These are phyloP conservation scores for Nematostella vectensis DNA, from an alignment of 92 coral and sea anemone species.

Conservation along the genomic window DNA sequence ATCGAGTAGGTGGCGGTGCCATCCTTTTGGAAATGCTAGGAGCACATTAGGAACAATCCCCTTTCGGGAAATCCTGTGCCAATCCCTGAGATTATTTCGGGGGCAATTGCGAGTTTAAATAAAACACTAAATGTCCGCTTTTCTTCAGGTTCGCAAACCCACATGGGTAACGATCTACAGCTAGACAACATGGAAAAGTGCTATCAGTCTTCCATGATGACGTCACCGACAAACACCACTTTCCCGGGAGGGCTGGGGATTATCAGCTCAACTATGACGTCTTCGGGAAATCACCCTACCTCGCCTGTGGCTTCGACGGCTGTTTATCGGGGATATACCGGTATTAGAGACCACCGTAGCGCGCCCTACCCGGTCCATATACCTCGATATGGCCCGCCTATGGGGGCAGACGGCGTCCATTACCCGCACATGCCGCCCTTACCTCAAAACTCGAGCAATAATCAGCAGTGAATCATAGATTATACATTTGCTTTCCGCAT, in stretches of 20 bases:
- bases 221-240: conserved; percentile 36
- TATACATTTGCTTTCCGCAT: no score
- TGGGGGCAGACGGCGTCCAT: conserved; percentile 18
- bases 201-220: conserved; percentile 27
- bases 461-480: conserved; percentile 1
- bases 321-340: conserved; percentile 46
- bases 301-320: conserved; percentile 45
- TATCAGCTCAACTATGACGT: conserved; percentile 23
- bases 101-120: no score
- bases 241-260: conserved; percentile 42
- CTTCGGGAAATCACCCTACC: conserved; percentile 48
- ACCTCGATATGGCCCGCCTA: conserved; percentile 37
- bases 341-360: conserved; percentile 43
- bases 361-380: conserved; percentile 48
- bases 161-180: conserved; percentile 20
- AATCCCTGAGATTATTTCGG: no score
- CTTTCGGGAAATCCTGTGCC: no score
- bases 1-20: no score
- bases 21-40: no score
- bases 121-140: no score
- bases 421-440: conserved; percentile 27
- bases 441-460: conserved; percentile 16
- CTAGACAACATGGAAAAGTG: conserved; percentile 26
- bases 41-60: no score
- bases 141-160: no score